phyloP scores from a whole-genome alignment of 1,140 invertebrate genomes.

The Diabrotica undecimpunctata region DNA sequence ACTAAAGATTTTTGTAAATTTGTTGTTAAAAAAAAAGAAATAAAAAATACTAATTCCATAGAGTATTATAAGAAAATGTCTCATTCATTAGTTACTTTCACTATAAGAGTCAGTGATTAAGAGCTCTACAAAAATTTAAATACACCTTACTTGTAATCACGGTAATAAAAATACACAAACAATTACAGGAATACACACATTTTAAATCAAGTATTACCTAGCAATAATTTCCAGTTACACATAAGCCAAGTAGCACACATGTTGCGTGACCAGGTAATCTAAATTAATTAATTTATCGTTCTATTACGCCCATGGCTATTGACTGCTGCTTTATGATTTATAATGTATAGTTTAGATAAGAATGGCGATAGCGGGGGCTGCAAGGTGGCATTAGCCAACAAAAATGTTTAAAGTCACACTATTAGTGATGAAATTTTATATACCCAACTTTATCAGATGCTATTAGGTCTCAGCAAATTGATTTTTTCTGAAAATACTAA shows the following conservation, averaged over 20 bases:
- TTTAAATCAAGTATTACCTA: no score
- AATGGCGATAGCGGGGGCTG: not conserved
- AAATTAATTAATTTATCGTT: conserved; percentile 17
- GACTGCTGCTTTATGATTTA: conserved; percentile 12
- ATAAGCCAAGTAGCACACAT: not conserved
- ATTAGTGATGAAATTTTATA: conserved; percentile 18
- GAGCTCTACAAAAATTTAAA: no score
- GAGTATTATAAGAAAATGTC: no score
- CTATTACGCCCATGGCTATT: conserved; percentile 6
- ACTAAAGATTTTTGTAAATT: no score
- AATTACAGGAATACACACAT: no score
- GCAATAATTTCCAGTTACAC: no score
- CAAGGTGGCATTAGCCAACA: not conserved
- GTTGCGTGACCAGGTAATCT: conserved; percentile 4
- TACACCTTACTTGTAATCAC: no score
- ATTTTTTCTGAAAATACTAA: conserved; percentile 17
- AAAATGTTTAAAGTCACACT: conserved; percentile 16
- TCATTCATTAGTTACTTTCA: no score
- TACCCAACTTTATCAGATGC: conserved; percentile 14
- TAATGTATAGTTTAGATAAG: conserved; percentile 7
- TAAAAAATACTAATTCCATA: no score
- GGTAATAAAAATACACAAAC: no score
- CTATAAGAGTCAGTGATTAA: no score
- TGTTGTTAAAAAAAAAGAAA: no score
- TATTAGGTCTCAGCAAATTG: conserved; percentile 14